Percentiles rank a stretch among this genome's conserved stretches.
Evolutionary conservation across 2,113 vertebrate species (phyloP).

Genomic region (Halcyon malimbica): DNA sequence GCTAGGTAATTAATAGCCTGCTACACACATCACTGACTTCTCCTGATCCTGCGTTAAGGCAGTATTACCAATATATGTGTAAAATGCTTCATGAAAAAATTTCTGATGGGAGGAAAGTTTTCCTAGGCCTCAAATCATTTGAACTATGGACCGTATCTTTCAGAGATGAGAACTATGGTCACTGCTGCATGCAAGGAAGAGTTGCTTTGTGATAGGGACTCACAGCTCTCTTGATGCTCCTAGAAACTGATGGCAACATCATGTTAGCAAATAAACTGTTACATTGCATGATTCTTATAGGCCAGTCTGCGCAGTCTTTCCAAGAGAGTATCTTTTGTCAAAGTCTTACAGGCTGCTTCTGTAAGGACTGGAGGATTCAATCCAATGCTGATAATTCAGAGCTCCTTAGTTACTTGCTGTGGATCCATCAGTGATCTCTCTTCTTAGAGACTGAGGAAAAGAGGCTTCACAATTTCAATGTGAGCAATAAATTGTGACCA

Average conservation of each 20-base stretch:
- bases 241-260: not conserved
- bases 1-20: not conserved
- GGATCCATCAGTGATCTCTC: not conserved
- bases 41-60: not conserved
- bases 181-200: not conserved
- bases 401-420: not conserved
- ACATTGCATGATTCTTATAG: rapidly evolving
- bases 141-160: rapidly evolving
- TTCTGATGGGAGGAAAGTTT: not conserved
- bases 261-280: not conserved
- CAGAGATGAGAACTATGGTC: not conserved
- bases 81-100: not conserved
- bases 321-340: not conserved
- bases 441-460: not conserved
- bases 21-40: not conserved
- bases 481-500: not conserved
- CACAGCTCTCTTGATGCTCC: not conserved
- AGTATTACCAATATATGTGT: not conserved
- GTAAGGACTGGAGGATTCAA: not conserved
- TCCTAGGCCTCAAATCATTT: not conserved
- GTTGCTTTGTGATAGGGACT: not conserved
- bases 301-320: not conserved
- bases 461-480: not conserved
- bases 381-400: not conserved
- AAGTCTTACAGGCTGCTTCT: not conserved